Evolutionary conservation across 2,113 vertebrate species (phyloP).

Genomic region (Amazona guildingii): DNA sequence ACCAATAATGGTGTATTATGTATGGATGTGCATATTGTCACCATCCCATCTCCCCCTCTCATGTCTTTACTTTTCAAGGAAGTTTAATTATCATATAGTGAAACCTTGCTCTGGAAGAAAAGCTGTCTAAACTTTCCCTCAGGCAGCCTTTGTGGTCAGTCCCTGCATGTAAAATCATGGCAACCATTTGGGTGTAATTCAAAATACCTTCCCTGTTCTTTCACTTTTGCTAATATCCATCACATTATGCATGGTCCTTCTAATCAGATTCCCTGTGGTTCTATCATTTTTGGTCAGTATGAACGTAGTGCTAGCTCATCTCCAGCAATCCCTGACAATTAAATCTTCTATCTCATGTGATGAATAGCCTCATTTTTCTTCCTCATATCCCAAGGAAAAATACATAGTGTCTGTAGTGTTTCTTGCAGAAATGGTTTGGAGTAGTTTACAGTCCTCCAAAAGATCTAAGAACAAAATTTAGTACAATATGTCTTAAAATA

Average conservation of each 20-base stretch:
- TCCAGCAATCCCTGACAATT: conserved; percentile 13
- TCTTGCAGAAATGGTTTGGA: background rate
- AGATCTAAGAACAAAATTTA: background rate
- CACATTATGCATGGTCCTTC: background rate
- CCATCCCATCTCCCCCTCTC: background rate
- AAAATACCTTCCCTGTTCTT: background rate
- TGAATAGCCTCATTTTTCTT: conserved; percentile 4
- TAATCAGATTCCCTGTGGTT: background rate
- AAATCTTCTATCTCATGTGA: background rate
- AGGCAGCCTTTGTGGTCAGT: background rate
- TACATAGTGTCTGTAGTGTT: background rate
- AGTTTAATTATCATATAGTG: background rate
- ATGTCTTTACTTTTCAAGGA: background rate
- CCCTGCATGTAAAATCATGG: background rate
- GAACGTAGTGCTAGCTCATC: background rate
- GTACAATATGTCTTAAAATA: background rate
- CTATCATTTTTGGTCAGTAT: background rate
- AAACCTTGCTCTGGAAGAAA: background rate
- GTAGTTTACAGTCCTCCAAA: background rate
- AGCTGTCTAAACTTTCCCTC: background rate
- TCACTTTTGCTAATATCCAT: background rate
- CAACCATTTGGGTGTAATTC: background rate
- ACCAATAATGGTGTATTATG: background rate
- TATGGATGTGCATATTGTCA: background rate
- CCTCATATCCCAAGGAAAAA: background rate